phyloP scores from a whole-genome alignment of 2,888 invertebrate genomes.

The Noctuana brunneofusca region DNA sequence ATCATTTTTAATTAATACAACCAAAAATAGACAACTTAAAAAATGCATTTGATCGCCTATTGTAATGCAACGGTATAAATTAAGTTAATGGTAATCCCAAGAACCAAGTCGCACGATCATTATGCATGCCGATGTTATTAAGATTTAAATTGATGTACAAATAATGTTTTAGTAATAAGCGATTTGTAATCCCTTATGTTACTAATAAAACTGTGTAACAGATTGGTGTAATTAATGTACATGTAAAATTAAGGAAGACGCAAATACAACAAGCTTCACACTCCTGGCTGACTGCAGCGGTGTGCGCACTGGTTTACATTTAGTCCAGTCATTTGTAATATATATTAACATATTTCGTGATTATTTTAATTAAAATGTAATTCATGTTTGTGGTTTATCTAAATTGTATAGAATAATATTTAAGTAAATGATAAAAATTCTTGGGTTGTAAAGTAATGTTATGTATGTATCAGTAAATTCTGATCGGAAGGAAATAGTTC shows the following conservation, averaged over 20 bases:
- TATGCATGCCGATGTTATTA: constrained; percentile 25
- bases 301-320: constrained; percentile 79
- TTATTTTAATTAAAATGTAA: not conserved
- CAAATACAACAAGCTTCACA: constrained; percentile 79
- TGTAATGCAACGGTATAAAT: not conserved
- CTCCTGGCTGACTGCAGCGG: constrained; percentile 59
- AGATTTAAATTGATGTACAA: constrained; percentile 14
- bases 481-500: too few species aligned
- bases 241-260: constrained; percentile 70
- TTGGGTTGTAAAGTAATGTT: too few species aligned
- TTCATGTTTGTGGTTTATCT: not conserved
- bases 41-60: not conserved
- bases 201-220: constrained; percentile 40
- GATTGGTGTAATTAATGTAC: constrained; percentile 55
- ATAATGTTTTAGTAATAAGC: constrained; percentile 39
- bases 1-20: not conserved
- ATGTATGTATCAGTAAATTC: too few species aligned
- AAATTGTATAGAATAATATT: not conserved
- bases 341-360: not conserved
- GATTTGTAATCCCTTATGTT: constrained; percentile 39
- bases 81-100: not conserved
- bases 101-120: constrained; percentile 29
- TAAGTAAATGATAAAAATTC: not conserved
- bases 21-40: not conserved
- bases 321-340: constrained; percentile 61